These are phyloP conservation scores for Nerophis ophidion DNA, from an alignment of 2,113 vertebrate species.

Conservation along the genomic window DNA sequence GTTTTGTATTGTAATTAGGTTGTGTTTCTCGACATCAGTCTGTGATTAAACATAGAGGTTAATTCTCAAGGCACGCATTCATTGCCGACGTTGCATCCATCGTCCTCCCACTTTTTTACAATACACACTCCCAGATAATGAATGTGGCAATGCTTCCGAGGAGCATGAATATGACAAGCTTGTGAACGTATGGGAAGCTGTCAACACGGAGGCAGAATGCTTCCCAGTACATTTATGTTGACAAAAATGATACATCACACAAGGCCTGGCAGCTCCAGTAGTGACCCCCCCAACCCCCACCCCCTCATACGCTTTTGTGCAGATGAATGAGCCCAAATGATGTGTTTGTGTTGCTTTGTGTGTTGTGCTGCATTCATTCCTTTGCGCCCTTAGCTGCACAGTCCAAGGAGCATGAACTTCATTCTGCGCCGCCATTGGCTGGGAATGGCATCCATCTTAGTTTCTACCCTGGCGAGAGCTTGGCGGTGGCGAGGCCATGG, in stretches of 20 bases:
- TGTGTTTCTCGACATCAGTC: slow-evolving; percentile 16
- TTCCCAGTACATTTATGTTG: slow-evolving; percentile 51
- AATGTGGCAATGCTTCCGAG: slow-evolving; percentile 42
- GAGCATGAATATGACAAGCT: slow-evolving; percentile 52
- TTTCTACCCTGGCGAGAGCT: slow-evolving; percentile 63
- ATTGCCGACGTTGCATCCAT: slow-evolving; percentile 20
- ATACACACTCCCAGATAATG: slow-evolving; percentile 25
- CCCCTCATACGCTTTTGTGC: slow-evolving; percentile 55
- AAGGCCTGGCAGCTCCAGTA: slow-evolving; percentile 52
- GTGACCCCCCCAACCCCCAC: slow-evolving; percentile 37
- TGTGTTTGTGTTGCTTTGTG: slow-evolving; percentile 32
- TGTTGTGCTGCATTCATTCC: slow-evolving; percentile 36
- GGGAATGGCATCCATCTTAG: slow-evolving; percentile 45
- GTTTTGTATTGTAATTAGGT: too few species aligned
- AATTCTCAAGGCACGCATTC: slow-evolving; percentile 28
- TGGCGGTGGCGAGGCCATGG: slow-evolving; percentile 49
- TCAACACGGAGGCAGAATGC: slow-evolving; percentile 57
- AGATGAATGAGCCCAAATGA: slow-evolving; percentile 50
- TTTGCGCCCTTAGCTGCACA: slow-evolving; percentile 34
- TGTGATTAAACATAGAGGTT: slow-evolving; percentile 42
- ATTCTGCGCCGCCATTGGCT: slow-evolving; percentile 49
- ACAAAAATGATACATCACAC: slow-evolving; percentile 70
- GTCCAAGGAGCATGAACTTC: slow-evolving; percentile 34
- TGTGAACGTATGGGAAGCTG: slow-evolving; percentile 61
- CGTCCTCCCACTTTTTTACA: slow-evolving; percentile 26